These are phyloP conservation scores for Sarcophaga caerulescens DNA, from an alignment of 2,888 invertebrate genomes.

Conservation along the genomic window DNA sequence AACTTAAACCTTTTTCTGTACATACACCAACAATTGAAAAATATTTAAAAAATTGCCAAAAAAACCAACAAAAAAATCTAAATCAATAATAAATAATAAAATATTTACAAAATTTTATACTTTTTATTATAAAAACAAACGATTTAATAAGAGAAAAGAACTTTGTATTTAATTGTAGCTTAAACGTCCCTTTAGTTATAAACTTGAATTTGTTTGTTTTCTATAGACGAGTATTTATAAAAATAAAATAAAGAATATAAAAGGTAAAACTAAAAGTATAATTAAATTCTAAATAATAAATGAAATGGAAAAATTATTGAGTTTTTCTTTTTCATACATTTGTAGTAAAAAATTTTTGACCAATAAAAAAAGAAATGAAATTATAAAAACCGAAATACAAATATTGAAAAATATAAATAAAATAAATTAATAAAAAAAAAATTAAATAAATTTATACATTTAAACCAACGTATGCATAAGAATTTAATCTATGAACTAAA, in stretches of 20 bases:
- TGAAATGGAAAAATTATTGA: conserved; percentile 23
- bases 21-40: conserved; percentile 43
- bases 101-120: conserved; percentile 65
- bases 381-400: conserved; percentile 31
- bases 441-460: conserved; percentile 50
- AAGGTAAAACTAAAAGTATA: not conserved
- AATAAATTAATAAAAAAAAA: too few species aligned
- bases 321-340: conserved; percentile 48
- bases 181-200: conserved; percentile 37
- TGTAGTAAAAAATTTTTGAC: conserved; percentile 37
- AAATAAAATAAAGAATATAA: not conserved
- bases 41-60: not conserved
- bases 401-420: not conserved
- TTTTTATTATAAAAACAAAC: conserved; percentile 54
- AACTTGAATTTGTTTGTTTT: conserved; percentile 35
- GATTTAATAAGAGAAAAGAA: conserved; percentile 5
- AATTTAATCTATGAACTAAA: conserved; percentile 60
- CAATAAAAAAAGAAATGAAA: conserved; percentile 19
- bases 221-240: conserved; percentile 28
- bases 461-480: conserved; percentile 27
- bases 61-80: conserved; percentile 3
- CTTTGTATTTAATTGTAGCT: conserved; percentile 36
- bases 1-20: conserved; percentile 51
- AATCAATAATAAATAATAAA: conserved; percentile 38
- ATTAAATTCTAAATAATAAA: not conserved